Percentiles rank a stretch among this genome's conserved stretches.
Evolutionary conservation across 1,140 invertebrate species (phyloP).

Genomic region (Anastrepha obliqua): DNA sequence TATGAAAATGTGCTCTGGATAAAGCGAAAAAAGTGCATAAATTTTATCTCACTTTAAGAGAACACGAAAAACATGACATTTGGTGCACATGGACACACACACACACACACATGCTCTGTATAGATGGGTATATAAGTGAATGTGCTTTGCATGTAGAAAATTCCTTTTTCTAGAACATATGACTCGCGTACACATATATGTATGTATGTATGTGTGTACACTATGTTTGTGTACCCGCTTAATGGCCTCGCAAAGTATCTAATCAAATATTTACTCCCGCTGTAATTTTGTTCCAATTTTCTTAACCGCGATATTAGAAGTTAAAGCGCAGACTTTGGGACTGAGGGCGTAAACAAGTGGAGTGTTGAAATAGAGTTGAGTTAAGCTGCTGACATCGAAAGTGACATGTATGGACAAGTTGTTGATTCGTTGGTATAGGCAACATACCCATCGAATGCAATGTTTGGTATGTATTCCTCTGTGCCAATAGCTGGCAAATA

Average conservation of each 20-base stretch:
- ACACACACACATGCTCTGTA: too few species aligned
- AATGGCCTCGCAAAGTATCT: background rate
- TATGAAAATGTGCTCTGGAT: too few species aligned
- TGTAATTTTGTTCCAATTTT: slow-evolving; percentile 39
- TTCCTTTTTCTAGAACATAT: too few species aligned
- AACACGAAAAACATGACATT: too few species aligned
- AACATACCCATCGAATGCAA: background rate
- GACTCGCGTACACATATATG: background rate
- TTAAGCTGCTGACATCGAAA: slow-evolving; percentile 21
- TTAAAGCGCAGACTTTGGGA: background rate
- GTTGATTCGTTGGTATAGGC: background rate
- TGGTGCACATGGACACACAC: too few species aligned
- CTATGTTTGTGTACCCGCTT: background rate
- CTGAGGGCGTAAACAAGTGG: background rate
- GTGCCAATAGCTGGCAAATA: too few species aligned
- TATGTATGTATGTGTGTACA: background rate
- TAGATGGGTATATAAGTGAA: too few species aligned
- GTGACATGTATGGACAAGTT: slow-evolving; percentile 24
- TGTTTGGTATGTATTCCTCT: too few species aligned
- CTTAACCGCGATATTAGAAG: background rate
- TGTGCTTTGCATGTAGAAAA: too few species aligned
- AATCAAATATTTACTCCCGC: slow-evolving; percentile 29
- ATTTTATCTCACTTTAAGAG: too few species aligned
- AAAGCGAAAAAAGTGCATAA: too few species aligned
- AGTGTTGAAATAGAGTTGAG: background rate